Evolutionary conservation across 1,140 invertebrate genomes (phyloP), one percentile per base, ranked within the genome.

Genomic region (Aphelenchoides besseyi): DNA sequence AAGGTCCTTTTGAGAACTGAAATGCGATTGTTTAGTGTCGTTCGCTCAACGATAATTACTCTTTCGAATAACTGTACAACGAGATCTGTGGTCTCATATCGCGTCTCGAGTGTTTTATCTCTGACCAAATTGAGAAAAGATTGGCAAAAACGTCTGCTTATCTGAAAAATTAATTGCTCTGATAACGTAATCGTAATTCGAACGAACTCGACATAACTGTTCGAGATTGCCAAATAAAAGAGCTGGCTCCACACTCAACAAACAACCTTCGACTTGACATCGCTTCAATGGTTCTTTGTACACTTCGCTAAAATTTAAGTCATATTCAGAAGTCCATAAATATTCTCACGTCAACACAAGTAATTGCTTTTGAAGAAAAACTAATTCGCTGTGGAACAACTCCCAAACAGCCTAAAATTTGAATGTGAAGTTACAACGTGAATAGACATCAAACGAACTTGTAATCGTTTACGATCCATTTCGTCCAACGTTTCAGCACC

Each of bases 241-340:
- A 74, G 89, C 89, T 0, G 89, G 90, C 78, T 90, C 90, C 5
- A 89, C 89, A 80, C 88, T 89, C 88, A 90, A 89, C 0, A 89
- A 86, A 81, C 87, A 89, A 5, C 89, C 90, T 82, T 90, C 90
- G 1, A 90, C 89, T 83, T 90, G 89, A 66, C 89, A 88, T 75
- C 89, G 89, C 83, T 90, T 90, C 70, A 90, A 79, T 0, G 90
- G 90, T 76, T 90, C 89, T 88, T 90, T 88, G 80, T 90, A 91
- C 35, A 90, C 89, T 88, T 90, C 78, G 57, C 85, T 85, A 67
- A 62, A 59, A 55, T 69, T 9, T 59, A 72, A 54, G 67, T 18
- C 69, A 28, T 69, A 68, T 26, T 59, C 23, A 74, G 37, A 26
- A 28, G n/a, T 71, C 18, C 3, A 55, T 5, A 12, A 12, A 33